A percentile compares a stretch with the other conserved stretches of the same genome.
Conservation (phyloP, 2,113 vertebrate species). For the Sarotherodon lohbergeri region DNA sequence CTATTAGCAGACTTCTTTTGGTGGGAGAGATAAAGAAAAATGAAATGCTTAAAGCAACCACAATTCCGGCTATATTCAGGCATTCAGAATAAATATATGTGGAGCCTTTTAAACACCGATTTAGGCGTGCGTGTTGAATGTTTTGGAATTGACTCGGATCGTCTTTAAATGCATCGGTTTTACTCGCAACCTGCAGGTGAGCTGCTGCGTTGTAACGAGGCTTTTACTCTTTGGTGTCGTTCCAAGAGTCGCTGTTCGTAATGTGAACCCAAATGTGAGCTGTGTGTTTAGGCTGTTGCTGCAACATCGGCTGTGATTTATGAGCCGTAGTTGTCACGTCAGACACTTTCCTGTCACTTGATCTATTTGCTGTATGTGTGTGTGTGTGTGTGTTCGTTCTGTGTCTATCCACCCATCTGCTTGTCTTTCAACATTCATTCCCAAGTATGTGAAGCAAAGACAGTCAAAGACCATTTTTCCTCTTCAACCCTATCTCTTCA, state of each 20-base stretch:
- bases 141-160: neutral
- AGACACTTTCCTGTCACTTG: slow-evolving; percentile 19
- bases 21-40: neutral
- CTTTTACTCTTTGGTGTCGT: neutral
- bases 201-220: neutral
- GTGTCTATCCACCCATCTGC: slow-evolving; percentile 6
- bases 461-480: slow-evolving; percentile 25
- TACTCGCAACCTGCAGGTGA: neutral
- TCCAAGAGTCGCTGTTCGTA: neutral
- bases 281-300: neutral
- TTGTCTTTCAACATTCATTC: slow-evolving; percentile 22
- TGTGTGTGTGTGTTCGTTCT: neutral
- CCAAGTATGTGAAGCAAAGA: slow-evolving; percentile 31
- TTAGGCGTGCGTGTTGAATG: neutral
- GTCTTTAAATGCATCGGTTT: neutral
- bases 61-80: neutral
- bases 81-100: slow-evolving; percentile 9
- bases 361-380: slow-evolving; percentile 1
- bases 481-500: slow-evolving; percentile 31
- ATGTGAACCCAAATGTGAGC: slow-evolving; percentile 15
- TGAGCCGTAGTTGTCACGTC: slow-evolving; percentile 1
- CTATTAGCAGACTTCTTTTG: neutral
- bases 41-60: neutral
- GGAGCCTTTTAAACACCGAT: neutral
- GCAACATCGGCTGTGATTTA: slow-evolving; percentile 38